These are phyloP conservation scores for Nemurella pictetii DNA, from an alignment of 2,888 invertebrate genomes.

Conservation along the genomic window DNA sequence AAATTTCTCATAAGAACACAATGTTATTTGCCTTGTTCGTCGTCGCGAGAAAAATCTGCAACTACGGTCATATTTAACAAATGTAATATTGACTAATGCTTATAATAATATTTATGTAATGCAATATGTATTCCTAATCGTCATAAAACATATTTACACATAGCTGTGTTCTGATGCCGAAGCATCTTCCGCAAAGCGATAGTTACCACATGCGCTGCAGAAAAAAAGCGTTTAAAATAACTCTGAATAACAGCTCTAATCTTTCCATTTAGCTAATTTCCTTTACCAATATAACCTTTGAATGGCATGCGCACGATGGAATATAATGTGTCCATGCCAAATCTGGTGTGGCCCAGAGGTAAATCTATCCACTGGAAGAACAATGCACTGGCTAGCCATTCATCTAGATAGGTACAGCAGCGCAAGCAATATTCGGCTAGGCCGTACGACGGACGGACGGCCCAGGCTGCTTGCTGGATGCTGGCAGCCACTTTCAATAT, in stretches of 20 bases:
- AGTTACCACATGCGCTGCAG: too few species aligned
- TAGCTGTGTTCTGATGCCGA: not conserved
- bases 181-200: not conserved
- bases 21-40: slow-evolving; percentile 4
- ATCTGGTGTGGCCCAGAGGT: slow-evolving; percentile 2
- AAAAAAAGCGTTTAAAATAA: not conserved
- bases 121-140: not conserved
- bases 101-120: not conserved
- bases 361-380: not conserved
- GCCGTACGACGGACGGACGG: too few species aligned
- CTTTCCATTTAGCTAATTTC: not conserved
- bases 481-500: slow-evolving; percentile 7
- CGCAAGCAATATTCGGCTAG: not conserved
- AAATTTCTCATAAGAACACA: not conserved
- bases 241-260: not conserved
- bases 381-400: not conserved
- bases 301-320: not conserved
- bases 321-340: not conserved
- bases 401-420: not conserved
- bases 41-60: not conserved
- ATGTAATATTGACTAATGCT: not conserved
- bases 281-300: not conserved
- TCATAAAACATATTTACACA: not conserved
- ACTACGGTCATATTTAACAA: not conserved
- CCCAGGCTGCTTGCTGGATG: not conserved